phyloP scores from a whole-genome alignment of 2,797 vertebrate species.

The Hypotaenidia okinawae region DNA sequence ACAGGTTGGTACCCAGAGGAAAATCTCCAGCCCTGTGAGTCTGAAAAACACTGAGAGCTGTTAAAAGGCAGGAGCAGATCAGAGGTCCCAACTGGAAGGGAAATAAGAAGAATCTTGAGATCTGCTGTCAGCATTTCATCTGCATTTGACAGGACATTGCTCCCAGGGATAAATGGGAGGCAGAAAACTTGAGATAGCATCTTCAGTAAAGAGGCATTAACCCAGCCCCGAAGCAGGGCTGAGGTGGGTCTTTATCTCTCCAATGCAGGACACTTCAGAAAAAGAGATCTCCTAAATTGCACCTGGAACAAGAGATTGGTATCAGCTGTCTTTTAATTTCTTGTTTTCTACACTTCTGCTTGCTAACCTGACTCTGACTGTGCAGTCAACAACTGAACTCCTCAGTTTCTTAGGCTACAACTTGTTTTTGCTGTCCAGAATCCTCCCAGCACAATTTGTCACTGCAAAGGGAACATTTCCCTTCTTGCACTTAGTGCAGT shows the following conservation, averaged over 20 bases:
- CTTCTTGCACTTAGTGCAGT: not conserved
- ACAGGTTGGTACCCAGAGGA: not conserved
- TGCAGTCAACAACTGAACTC: not conserved
- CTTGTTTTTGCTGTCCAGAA: not conserved
- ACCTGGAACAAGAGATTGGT: not conserved
- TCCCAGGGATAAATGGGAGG: not conserved
- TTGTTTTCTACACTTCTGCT: not conserved
- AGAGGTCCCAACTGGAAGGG: not conserved
- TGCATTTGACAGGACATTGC: fast-evolving
- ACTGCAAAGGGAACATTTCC: not conserved
- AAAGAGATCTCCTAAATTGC: not conserved
- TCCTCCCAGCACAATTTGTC: not conserved
- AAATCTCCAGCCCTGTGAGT: not conserved
- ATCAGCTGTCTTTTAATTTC: not conserved
- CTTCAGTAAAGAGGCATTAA: not conserved
- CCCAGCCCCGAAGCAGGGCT: not conserved
- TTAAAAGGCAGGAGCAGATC: not conserved
- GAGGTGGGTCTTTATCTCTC: constrained; percentile 24
- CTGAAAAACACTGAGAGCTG: not conserved
- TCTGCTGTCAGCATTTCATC: not conserved
- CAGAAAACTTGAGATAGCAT: not conserved
- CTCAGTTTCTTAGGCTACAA: not conserved
- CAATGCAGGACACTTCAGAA: not conserved
- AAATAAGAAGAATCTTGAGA: not conserved
- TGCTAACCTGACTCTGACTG: not conserved